Evolutionary conservation across 2,113 vertebrate genomes (phyloP).

Genomic region (Brevimyrus niger): DNA sequence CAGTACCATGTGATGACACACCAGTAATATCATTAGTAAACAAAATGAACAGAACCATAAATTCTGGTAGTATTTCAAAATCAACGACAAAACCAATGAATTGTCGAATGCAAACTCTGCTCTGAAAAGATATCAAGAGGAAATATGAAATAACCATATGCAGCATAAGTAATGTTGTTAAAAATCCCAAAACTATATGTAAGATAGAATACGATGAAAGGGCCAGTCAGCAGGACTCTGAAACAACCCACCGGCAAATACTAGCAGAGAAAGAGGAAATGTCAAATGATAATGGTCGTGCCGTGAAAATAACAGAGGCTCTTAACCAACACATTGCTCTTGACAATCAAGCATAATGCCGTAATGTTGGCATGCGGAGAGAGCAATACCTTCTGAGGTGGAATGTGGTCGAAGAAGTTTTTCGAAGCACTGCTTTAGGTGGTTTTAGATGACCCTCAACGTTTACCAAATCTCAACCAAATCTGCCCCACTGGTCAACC

Average conservation of each 20-base stretch:
- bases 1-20: not conserved
- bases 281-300: not conserved
- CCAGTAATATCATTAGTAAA: not conserved
- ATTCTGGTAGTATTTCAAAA: not conserved
- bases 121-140: not conserved
- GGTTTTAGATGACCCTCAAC: no score
- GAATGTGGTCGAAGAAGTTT: not conserved
- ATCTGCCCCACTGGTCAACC: not conserved
- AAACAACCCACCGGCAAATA: not conserved
- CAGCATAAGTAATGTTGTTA: not conserved
- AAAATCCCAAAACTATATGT: not conserved
- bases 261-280: not conserved
- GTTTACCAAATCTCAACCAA: not conserved
- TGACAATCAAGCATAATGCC: not conserved
- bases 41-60: not conserved
- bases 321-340: not conserved
- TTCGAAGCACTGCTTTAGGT: not conserved
- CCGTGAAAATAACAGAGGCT: not conserved
- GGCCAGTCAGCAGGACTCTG: not conserved
- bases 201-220: not conserved
- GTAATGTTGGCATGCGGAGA: not conserved
- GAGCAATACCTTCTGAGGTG: not conserved
- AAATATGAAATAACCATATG: not conserved
- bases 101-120: not conserved
- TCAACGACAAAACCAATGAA: not conserved